Conservation (phyloP, 1,140 invertebrate species). For the Drosophila azteca region DNA sequence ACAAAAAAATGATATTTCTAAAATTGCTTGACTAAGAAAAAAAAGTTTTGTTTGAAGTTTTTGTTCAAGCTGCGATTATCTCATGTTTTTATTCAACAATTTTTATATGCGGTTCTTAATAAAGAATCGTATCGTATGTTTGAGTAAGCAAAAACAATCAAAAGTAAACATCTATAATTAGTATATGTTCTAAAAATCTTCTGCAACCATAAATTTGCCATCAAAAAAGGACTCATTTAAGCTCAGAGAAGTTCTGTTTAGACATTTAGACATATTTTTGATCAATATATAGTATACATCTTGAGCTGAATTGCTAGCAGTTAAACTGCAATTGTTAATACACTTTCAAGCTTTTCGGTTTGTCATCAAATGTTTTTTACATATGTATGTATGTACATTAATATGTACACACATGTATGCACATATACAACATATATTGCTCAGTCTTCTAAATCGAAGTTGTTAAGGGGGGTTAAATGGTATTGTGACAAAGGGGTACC, state of each 20-base stretch:
- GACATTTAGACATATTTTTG: conserved; percentile 8
- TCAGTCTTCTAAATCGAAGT: conserved; percentile 45
- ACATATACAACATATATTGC: not conserved
- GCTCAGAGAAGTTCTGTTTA: not conserved
- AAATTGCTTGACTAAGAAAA: no score
- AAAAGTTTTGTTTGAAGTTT: no score
- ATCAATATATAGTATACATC: conserved; percentile 19
- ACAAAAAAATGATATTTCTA: no score
- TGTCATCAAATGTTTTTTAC: not conserved
- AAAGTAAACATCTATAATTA: conserved; percentile 2
- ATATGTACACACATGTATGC: conserved; percentile 1
- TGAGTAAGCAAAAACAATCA: conserved; percentile 11
- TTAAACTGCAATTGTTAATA: conserved; percentile 26
- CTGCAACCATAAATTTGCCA: not conserved
- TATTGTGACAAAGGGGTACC: conserved; percentile 1
- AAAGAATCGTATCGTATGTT: no score
- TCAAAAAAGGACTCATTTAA: conserved; percentile 16
- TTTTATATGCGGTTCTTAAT: conserved; percentile 18
- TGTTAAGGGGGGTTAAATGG: not conserved
- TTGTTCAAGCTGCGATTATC: not conserved
- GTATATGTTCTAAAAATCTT: conserved; percentile 1
- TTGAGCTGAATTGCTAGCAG: conserved; percentile 22
- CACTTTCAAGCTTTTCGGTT: conserved; percentile 15
- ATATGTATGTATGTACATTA: no score
- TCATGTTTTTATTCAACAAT: conserved; percentile 44